Evolutionary conservation across 2,888 invertebrate species (phyloP).

Genomic region (Chloromyia formosa): DNA sequence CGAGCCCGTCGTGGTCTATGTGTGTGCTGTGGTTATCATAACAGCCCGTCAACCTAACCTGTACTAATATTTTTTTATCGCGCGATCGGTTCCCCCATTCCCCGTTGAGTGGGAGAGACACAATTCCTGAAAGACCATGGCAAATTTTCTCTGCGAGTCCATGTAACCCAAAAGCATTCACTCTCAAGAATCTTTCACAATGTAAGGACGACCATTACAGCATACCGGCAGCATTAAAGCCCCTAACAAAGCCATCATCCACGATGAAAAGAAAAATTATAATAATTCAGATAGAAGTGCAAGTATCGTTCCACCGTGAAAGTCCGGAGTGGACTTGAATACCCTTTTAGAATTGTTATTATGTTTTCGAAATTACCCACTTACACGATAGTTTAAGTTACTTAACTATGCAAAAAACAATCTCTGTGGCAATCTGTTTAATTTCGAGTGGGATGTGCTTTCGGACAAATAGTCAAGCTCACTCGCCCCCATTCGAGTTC

Average conservation of each 20-base stretch:
- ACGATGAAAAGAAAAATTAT: not conserved
- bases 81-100: too few relatives aligned
- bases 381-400: constrained; percentile 19
- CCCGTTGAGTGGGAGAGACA: too few relatives aligned
- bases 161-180: not conserved
- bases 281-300: not conserved
- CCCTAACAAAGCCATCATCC: constrained; percentile 3
- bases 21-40: too few relatives aligned
- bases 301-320: not conserved
- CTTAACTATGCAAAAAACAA: not conserved
- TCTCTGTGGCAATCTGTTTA: constrained; percentile 16
- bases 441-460: not conserved
- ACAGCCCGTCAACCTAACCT: too few relatives aligned
- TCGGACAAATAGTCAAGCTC: not conserved
- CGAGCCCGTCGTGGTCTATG: too few relatives aligned
- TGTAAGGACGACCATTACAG: not conserved
- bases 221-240: not conserved
- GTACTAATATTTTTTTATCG: too few relatives aligned
- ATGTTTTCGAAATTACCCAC: constrained; percentile 25
- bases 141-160: not conserved
- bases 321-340: not conserved
- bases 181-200: not conserved
- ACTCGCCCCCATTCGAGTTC: not conserved
- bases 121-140: too few relatives aligned
- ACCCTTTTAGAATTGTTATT: not conserved